phyloP scores from a whole-genome alignment of 2,113 vertebrate species.

The Lonchura striata region DNA sequence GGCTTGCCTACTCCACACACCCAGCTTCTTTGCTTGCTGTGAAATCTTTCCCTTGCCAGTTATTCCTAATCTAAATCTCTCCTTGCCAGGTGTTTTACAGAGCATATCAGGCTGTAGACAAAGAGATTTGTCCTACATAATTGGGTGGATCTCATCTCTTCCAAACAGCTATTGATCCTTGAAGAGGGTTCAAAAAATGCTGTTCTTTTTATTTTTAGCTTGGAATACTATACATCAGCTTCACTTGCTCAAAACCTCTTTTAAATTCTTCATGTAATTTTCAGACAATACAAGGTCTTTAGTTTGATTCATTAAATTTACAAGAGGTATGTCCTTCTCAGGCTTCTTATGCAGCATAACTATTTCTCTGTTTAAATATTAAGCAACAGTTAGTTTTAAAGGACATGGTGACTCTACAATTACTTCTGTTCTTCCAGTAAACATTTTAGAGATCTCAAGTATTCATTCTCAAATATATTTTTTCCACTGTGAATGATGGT shows the following conservation, averaged over 20 bases:
- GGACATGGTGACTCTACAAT: constrained; percentile 5
- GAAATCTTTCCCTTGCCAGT: background rate
- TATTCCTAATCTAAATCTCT: background rate
- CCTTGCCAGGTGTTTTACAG: background rate
- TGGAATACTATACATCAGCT: background rate
- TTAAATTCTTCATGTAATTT: background rate
- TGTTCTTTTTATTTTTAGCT: background rate
- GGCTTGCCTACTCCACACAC: background rate
- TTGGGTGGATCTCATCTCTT: background rate
- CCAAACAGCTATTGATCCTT: background rate
- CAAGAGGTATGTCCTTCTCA: background rate
- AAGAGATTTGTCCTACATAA: background rate
- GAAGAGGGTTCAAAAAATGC: background rate
- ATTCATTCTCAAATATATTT: background rate
- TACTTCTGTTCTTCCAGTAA: background rate
- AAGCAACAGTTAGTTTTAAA: background rate
- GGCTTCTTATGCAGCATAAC: background rate
- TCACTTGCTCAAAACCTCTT: background rate
- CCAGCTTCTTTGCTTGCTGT: background rate
- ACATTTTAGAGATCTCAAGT: background rate
- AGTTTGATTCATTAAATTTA: background rate
- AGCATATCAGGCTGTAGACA: background rate
- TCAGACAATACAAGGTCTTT: background rate
- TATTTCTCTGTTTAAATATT: constrained; percentile 21
- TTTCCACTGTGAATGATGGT: background rate